Conservation (phyloP, 1,140 invertebrate genomes). For the Lasioglossum albipes region DNA sequence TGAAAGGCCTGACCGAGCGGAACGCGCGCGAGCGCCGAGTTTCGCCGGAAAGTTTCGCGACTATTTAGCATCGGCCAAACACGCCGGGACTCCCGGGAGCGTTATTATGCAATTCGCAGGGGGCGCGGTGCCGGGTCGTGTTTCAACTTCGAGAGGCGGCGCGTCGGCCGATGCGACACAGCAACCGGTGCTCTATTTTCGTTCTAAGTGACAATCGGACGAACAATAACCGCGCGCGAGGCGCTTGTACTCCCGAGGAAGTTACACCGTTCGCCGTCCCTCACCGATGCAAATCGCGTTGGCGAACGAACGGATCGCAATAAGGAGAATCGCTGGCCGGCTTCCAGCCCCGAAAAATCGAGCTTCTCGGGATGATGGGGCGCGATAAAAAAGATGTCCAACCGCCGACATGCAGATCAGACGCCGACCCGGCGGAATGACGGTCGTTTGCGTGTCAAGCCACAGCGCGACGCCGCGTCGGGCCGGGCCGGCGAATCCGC, state of each 20-base stretch:
- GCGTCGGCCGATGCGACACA: neutral
- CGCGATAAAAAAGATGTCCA: constrained; percentile 15
- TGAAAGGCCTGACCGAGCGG: neutral
- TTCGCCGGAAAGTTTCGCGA: constrained; percentile 31
- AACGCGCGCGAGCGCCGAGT: neutral
- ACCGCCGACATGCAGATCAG: too few species aligned
- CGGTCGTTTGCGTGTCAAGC: neutral
- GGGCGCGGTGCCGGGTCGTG: neutral
- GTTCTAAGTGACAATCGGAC: constrained; percentile 5
- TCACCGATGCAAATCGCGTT: constrained; percentile 1
- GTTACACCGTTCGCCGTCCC: neutral
- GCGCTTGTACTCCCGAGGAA: neutral
- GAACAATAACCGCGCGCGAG: neutral
- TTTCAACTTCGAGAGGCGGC: constrained; percentile 11
- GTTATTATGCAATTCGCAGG: constrained; percentile 28
- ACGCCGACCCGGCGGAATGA: neutral
- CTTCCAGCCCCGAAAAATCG: constrained; percentile 36
- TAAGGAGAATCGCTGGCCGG: constrained; percentile 11
- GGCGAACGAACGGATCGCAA: constrained; percentile 10
- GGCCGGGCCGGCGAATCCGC: neutral
- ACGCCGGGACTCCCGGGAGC: neutral
- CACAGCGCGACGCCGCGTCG: too few species aligned
- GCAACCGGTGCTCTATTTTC: neutral
- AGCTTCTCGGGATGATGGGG: constrained; percentile 5
- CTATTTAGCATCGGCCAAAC: constrained; percentile 18